Conservation (phyloP, 2,113 vertebrate species). For the Mugil cephalus region DNA sequence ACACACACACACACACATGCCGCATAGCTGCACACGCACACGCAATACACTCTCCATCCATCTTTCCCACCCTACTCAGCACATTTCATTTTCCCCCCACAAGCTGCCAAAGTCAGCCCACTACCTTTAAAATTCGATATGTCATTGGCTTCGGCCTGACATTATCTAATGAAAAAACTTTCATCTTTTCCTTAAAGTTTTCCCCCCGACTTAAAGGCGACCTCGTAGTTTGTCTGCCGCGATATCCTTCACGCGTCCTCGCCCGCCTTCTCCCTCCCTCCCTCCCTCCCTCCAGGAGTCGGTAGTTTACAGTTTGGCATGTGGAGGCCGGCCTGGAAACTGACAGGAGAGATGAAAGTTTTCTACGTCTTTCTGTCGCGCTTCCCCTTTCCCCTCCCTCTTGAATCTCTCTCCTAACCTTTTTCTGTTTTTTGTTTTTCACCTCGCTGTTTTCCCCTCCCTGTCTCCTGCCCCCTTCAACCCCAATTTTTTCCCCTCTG, state of each 20-base stretch:
- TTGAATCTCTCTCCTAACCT: background rate
- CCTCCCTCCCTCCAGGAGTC: conserved; percentile 31
- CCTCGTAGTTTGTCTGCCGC: conserved; percentile 51
- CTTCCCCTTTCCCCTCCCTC: background rate
- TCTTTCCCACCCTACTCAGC: conserved; percentile 64
- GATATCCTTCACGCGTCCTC: conserved; percentile 61
- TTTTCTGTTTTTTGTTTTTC: background rate
- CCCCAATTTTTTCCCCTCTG: too few species aligned
- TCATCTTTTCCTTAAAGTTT: conserved; percentile 38
- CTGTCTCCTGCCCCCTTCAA: background rate
- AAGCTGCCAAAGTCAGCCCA: conserved; percentile 65
- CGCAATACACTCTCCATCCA: conserved; percentile 43
- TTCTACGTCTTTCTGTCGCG: conserved; percentile 20
- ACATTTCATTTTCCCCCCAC: conserved; percentile 64
- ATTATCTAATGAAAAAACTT: conserved; percentile 57
- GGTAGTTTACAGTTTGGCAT: conserved; percentile 48
- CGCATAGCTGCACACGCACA: conserved; percentile 35
- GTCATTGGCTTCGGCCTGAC: conserved; percentile 41
- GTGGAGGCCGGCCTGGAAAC: conserved; percentile 37
- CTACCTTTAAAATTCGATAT: conserved; percentile 64
- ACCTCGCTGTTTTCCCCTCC: conserved; percentile 1
- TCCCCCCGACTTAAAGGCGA: conserved; percentile 24
- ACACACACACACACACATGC: conserved; percentile 16
- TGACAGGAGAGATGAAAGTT: conserved; percentile 29
- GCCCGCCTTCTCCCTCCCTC: conserved; percentile 45